Percentiles rank a stretch among this genome's conserved stretches.
These are phyloP conservation scores for Philopotamus ludificatus DNA, from an alignment of 1,140 invertebrate genomes.

Conservation along the genomic window DNA sequence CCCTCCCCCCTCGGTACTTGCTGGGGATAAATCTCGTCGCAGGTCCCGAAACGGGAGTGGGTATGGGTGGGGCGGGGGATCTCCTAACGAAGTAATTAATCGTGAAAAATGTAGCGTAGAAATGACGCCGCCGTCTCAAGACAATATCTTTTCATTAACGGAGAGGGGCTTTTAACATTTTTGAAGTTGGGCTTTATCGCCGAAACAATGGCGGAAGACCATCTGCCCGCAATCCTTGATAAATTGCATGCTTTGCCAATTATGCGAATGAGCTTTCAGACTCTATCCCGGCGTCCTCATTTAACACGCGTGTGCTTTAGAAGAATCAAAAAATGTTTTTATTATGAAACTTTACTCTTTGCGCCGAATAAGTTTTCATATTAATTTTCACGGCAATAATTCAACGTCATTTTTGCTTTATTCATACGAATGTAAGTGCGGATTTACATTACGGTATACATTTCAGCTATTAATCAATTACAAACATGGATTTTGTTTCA, in stretches of 20 bases:
- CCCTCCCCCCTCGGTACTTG: neutral
- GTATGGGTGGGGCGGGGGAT: no score
- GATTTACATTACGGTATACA: no score
- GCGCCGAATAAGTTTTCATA: no score
- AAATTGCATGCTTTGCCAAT: conserved; percentile 12
- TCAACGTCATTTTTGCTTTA: no score
- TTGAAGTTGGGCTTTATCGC: conserved; percentile 13
- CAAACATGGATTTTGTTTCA: no score
- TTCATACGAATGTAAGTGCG: no score
- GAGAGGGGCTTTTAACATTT: conserved; percentile 23
- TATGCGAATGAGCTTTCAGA: conserved; percentile 12
- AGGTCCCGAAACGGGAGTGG: neutral
- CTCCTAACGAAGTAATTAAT: conserved; percentile 41
- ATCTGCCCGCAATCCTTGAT: conserved; percentile 14
- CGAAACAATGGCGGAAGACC: conserved; percentile 15
- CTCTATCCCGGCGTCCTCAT: no score
- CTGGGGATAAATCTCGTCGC: conserved; percentile 21
- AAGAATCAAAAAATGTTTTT: no score
- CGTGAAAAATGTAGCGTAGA: conserved; percentile 39
- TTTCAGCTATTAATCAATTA: no score
- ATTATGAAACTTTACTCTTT: no score
- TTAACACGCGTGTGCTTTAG: no score
- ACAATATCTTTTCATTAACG: conserved; percentile 42
- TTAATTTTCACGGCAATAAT: no score
- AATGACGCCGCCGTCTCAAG: conserved; percentile 15